A percentile compares a stretch with the other conserved stretches of the same genome.
phyloP scores from a whole-genome alignment of 2,113 vertebrate species.

The Thunnus maccoyii region DNA sequence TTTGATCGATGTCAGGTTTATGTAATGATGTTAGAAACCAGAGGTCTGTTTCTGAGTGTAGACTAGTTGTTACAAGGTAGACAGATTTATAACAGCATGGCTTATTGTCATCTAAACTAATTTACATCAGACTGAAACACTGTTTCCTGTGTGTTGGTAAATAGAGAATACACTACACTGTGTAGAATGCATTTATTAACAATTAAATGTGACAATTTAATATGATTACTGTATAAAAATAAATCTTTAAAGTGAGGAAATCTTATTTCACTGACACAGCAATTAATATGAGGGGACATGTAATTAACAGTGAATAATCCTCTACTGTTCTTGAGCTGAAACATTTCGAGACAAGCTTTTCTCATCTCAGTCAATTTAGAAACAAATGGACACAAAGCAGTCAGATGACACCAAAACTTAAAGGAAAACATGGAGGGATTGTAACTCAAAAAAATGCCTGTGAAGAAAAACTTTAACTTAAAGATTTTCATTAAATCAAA shows the following conservation, averaged over 20 bases:
- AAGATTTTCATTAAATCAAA: too few species aligned
- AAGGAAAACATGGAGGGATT: neutral
- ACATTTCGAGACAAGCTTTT: neutral
- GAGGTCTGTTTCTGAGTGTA: neutral
- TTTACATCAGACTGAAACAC: neutral
- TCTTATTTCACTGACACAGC: slow-evolving; percentile 84
- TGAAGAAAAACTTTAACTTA: neutral
- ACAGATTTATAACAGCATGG: neutral
- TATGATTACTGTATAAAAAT: slow-evolving; percentile 90
- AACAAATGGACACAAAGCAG: neutral
- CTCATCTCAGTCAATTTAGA: neutral
- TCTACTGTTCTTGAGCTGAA: neutral
- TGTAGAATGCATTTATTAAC: slow-evolving; percentile 85
- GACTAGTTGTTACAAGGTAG: neutral
- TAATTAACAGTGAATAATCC: neutral
- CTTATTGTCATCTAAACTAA: slow-evolving; percentile 4
- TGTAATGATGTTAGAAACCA: neutral
- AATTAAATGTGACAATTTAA: slow-evolving; percentile 86
- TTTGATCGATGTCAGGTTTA: neutral
- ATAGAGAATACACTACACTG: slow-evolving; percentile 59
- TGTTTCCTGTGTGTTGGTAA: neutral
- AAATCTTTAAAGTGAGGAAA: slow-evolving; percentile 85
- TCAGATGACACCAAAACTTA: neutral
- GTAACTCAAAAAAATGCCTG: neutral
- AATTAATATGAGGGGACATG: slow-evolving; percentile 47